These are phyloP conservation scores for Sanderia malayensis DNA, from an alignment of 30 jellyfish, hydroid and myxozoan genomes.

Conservation along the genomic window DNA sequence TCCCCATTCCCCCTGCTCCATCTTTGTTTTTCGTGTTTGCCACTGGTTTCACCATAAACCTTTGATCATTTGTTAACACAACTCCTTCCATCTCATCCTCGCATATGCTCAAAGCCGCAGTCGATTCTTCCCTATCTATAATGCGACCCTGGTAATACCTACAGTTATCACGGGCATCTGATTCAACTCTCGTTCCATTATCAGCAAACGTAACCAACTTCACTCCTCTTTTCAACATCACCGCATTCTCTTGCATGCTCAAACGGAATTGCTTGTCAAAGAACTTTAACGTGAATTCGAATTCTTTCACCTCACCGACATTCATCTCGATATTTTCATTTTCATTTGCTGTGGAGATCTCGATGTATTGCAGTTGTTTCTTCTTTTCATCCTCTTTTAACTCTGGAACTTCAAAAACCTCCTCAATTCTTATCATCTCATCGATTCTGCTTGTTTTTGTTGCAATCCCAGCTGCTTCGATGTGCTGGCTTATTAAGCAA, in stretches of 20 bases:
- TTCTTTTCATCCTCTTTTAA: no score
- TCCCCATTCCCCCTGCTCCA: no score
- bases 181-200: constrained; percentile 22
- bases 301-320: not conserved
- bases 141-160: constrained; percentile 42
- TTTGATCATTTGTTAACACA: constrained; percentile 1
- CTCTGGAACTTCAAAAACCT: no score
- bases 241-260: constrained; percentile 19
- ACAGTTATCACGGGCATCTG: constrained; percentile 28
- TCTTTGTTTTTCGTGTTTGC: no score
- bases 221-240: constrained; percentile 15
- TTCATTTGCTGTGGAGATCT: no score
- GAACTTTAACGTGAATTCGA: constrained; percentile 9
- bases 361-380: no score
- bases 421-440: no score
- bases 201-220: constrained; percentile 27
- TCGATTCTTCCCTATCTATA: not conserved
- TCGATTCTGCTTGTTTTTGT: no score
- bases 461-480: no score
- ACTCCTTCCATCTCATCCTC: constrained; percentile 44
- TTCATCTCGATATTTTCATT: no score
- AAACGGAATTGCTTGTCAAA: constrained; percentile 5
- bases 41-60: constrained; percentile 23
- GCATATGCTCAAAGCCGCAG: constrained; percentile 43
- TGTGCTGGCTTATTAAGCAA: no score